Evolutionary conservation across 30 jellyfish, hydroid and myxozoan species (phyloP).

Genomic region (Hydra vulgaris): DNA sequence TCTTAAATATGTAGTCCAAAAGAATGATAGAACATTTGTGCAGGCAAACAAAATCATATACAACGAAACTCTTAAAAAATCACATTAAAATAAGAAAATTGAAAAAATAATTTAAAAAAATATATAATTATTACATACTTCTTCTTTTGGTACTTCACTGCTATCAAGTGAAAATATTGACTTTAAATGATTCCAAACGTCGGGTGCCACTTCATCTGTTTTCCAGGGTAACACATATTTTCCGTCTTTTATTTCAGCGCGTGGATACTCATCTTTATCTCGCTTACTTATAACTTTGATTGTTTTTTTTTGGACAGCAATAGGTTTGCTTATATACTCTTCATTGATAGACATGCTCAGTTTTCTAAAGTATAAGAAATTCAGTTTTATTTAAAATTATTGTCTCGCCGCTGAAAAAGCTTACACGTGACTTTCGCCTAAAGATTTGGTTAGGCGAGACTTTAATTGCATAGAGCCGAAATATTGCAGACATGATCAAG

Average conservation of each 20-base stretch:
- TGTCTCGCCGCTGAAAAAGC: too few species aligned
- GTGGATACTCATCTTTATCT: slow-evolving; percentile 76
- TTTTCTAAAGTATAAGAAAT: background rate
- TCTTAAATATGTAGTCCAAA: too few species aligned
- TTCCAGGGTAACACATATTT: slow-evolving; percentile 86
- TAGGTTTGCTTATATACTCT: slow-evolving; percentile 43
- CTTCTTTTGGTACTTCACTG: slow-evolving; percentile 75
- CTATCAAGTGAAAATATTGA: slow-evolving; percentile 49
- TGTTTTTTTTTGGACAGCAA: slow-evolving; percentile 75
- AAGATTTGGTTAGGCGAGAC: too few species aligned
- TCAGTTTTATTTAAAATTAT: too few species aligned
- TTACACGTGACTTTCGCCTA: too few species aligned
- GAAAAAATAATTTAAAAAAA: too few species aligned
- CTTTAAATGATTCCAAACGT: slow-evolving; percentile 73
- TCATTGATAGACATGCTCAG: slow-evolving; percentile 19
- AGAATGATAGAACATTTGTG: too few species aligned
- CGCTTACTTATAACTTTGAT: slow-evolving; percentile 66
- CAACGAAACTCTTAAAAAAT: too few species aligned
- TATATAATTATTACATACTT: slow-evolving; percentile 33
- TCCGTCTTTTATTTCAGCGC: slow-evolving; percentile 64
- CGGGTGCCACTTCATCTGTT: slow-evolving; percentile 58
- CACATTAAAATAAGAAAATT: too few species aligned
- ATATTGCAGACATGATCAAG: too few species aligned
- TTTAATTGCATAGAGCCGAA: too few species aligned
- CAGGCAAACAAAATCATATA: too few species aligned